Percentiles rank a stretch among this genome's conserved stretches.
Conservation (phyloP, 2,113 vertebrate genomes). For the Eudyptes chrysolophus region DNA sequence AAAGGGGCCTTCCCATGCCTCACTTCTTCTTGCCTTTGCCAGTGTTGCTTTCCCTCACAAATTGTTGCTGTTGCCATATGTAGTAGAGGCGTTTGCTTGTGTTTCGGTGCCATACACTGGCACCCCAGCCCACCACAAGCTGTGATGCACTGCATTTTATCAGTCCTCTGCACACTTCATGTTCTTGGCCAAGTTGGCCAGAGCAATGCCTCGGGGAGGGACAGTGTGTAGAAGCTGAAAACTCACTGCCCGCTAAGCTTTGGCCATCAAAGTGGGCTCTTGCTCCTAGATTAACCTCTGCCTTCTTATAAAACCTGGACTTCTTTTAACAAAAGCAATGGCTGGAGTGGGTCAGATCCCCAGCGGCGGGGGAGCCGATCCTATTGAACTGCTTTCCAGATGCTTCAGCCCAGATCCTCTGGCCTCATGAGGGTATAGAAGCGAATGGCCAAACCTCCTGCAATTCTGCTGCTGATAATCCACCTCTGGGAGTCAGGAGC, state of each 20-base stretch:
- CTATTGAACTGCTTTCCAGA: background rate
- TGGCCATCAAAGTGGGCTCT: background rate
- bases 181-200: background rate
- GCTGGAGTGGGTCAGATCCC: background rate
- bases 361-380: background rate
- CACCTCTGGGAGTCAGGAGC: background rate
- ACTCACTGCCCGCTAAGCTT: background rate
- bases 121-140: background rate
- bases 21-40: background rate
- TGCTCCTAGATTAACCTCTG: background rate
- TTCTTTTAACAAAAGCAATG: background rate
- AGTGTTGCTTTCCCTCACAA: background rate
- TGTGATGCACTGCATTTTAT: background rate
- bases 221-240: background rate
- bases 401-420: background rate
- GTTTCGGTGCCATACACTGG: background rate
- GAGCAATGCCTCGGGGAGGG: background rate
- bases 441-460: background rate
- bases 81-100: rapidly evolving
- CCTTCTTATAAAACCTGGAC: background rate
- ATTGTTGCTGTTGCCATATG: rapidly evolving
- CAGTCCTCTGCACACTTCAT: background rate
- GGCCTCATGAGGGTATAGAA: background rate
- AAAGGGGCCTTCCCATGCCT: background rate
- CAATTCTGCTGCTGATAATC: background rate